phyloP scores from a whole-genome alignment of 2,888 invertebrate species.

The Ischnura elegans region DNA sequence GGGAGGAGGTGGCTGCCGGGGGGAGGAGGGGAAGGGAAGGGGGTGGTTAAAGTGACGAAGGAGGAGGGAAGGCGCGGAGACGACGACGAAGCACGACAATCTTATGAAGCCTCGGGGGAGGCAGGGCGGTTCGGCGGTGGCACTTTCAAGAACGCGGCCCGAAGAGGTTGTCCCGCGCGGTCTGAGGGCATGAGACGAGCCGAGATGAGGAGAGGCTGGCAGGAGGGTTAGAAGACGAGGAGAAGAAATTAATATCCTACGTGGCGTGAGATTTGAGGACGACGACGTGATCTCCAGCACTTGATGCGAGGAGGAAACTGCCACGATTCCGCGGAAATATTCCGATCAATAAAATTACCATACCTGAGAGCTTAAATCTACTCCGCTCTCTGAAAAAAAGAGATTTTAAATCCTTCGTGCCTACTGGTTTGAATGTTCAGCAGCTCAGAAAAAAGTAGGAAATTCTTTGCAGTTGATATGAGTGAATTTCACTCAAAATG shows the following conservation, averaged over 20 bases:
- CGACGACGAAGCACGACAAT: neutral
- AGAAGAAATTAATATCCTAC: neutral
- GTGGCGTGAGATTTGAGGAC: neutral
- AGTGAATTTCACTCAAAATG: no score
- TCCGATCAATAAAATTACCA: neutral
- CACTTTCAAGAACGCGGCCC: neutral
- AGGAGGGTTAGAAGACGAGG: neutral
- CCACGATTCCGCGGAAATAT: neutral
- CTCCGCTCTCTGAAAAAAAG: no score
- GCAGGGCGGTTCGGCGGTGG: neutral
- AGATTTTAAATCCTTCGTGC: no score
- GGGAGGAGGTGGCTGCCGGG: neutral
- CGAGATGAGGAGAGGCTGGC: neutral
- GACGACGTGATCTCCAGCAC: neutral
- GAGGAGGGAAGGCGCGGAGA: neutral
- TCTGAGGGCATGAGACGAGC: neutral
- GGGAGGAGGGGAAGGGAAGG: neutral
- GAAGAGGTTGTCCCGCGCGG: neutral
- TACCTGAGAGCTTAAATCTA: no score
- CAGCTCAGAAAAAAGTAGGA: no score
- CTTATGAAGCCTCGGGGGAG: neutral
- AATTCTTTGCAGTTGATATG: no score
- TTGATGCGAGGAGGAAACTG: neutral
- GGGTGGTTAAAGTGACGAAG: no score
- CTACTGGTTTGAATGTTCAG: no score